Evolutionary conservation across 2,113 vertebrate species (phyloP).

Genomic region (Rhipidura dahli): DNA sequence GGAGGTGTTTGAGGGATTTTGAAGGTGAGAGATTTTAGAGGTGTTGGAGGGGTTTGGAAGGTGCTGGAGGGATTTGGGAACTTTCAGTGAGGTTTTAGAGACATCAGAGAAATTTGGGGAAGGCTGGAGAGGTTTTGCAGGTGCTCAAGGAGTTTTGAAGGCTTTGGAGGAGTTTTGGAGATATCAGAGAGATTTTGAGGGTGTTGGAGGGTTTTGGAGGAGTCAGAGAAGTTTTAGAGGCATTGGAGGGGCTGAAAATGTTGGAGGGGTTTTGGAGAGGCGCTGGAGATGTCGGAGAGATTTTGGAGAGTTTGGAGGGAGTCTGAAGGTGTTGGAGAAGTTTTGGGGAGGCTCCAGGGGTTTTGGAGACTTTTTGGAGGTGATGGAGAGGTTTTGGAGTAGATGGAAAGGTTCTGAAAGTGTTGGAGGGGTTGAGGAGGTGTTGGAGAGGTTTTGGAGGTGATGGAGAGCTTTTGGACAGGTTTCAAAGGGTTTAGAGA

Average conservation of each 20-base stretch:
- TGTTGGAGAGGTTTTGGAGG: background rate
- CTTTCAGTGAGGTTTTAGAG: background rate
- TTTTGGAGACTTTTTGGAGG: background rate
- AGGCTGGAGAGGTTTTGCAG: background rate
- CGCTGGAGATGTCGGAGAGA: too few relatives aligned
- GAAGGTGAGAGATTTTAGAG: background rate
- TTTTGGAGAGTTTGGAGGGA: background rate
- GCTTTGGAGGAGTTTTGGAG: background rate
- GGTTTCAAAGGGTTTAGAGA: background rate
- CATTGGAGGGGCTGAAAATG: background rate
- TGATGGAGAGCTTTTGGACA: too few relatives aligned
- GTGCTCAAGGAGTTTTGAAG: background rate
- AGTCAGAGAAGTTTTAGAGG: background rate
- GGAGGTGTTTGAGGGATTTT: too few relatives aligned
- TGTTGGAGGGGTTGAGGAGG: too few relatives aligned
- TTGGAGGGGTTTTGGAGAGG: background rate
- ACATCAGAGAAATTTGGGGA: rapidly evolving
- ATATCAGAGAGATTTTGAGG: background rate
- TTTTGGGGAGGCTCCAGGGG: background rate
- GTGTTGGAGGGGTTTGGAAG: too few relatives aligned
- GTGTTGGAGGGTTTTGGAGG: background rate
- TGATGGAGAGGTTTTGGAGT: background rate
- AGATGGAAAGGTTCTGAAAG: background rate
- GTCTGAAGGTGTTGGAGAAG: background rate
- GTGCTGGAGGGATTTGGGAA: background rate